Percentiles rank a stretch among this genome's conserved stretches.
Conservation (phyloP, 2,888 invertebrate species). For the Chrysolina haemoptera region DNA sequence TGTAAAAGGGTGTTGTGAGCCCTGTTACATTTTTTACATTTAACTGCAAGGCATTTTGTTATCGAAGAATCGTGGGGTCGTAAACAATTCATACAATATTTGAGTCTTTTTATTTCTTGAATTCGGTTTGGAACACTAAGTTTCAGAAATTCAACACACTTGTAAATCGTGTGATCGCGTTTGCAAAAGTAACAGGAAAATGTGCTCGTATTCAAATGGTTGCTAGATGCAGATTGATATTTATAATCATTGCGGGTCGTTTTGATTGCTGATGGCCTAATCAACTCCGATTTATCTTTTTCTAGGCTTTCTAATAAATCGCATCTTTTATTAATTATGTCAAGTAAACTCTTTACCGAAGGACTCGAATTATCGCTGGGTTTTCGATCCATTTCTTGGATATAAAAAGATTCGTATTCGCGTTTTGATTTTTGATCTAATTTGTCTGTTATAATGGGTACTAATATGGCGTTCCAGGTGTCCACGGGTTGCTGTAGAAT, state of each 20-base stretch:
- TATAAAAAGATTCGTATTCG: conserved; percentile 5
- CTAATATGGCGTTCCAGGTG: background rate
- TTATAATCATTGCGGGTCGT: background rate
- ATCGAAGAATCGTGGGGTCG: background rate
- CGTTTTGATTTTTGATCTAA: background rate
- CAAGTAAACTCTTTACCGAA: background rate
- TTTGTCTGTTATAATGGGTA: background rate
- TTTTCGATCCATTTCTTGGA: conserved; percentile 1
- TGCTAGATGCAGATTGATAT: background rate
- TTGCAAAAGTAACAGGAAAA: background rate
- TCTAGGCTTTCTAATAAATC: background rate
- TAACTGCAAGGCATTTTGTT: background rate
- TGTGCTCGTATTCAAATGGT: background rate
- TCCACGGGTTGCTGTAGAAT: conserved; percentile 10
- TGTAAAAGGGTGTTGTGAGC: background rate
- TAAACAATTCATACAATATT: background rate
- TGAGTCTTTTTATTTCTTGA: background rate
- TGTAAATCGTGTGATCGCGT: too few relatives aligned
- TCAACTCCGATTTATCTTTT: background rate
- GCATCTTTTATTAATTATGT: background rate
- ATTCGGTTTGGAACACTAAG: background rate
- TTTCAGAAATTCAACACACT: too few relatives aligned
- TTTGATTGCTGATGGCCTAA: too few relatives aligned
- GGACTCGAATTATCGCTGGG: background rate
- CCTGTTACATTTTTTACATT: too few relatives aligned